phyloP scores from a whole-genome alignment of 2,888 invertebrate genomes.

The Plebejus anna region DNA sequence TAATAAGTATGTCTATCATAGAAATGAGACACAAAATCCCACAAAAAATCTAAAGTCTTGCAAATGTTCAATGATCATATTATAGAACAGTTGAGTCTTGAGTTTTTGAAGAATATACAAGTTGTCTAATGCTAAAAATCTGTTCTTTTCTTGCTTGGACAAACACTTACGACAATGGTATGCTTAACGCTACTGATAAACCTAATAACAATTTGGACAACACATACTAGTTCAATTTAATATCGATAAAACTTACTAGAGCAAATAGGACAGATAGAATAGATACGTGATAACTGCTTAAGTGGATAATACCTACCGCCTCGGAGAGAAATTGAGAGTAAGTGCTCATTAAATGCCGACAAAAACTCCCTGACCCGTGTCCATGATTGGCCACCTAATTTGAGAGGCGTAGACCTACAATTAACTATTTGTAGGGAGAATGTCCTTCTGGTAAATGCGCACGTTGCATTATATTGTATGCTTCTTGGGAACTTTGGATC shows the following conservation, averaged over 20 bases:
- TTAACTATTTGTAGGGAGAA: not conserved
- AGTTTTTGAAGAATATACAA: not conserved
- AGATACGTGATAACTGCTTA: constrained; percentile 6
- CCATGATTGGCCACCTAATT: constrained; percentile 1
- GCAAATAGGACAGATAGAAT: not conserved
- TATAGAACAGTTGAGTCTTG: not conserved
- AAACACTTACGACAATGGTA: not conserved
- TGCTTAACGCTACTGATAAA: not conserved
- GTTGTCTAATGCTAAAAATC: not conserved
- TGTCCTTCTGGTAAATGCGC: not conserved
- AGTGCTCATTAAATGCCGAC: not conserved
- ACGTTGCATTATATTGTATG: not conserved
- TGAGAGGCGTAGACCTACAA: constrained; percentile 1
- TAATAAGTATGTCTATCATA: not conserved
- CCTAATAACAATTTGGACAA: not conserved
- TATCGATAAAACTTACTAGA: not conserved
- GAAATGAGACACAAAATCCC: not conserved
- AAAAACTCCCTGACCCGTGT: not conserved
- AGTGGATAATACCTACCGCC: constrained; percentile 8
- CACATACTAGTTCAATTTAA: not conserved
- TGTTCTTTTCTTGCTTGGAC: not conserved
- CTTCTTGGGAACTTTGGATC: not conserved
- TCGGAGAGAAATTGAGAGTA: not conserved
- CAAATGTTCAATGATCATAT: no score
- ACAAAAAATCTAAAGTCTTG: no score